phyloP scores from a whole-genome alignment of 2,797 vertebrate genomes.

The Pelodytes ibericus region DNA sequence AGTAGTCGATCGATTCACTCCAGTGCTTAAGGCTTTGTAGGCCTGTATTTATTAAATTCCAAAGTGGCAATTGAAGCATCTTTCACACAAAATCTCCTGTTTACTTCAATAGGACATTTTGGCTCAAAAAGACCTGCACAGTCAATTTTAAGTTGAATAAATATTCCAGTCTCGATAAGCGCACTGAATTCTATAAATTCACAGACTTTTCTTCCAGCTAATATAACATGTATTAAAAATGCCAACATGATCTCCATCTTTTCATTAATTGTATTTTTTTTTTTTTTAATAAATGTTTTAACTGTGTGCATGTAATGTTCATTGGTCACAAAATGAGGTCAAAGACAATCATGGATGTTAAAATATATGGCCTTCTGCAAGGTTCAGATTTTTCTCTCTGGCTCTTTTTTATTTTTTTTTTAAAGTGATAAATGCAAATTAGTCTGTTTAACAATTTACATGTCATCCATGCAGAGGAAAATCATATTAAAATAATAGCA shows the following conservation, averaged over 20 bases:
- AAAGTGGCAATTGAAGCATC: background rate
- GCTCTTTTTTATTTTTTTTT: constrained; percentile 15
- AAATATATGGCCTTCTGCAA: background rate
- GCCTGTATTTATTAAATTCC: background rate
- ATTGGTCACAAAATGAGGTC: background rate
- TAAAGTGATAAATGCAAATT: constrained; percentile 8
- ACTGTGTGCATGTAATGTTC: no score
- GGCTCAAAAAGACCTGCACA: background rate
- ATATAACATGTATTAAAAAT: no score
- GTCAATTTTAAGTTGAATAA: background rate
- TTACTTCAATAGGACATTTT: background rate
- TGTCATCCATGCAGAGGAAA: constrained; percentile 24
- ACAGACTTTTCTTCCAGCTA: no score
- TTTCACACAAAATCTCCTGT: background rate
- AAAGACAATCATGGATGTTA: background rate
- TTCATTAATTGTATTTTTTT: no score
- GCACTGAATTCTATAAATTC: no score
- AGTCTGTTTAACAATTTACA: constrained; percentile 22
- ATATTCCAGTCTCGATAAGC: background rate
- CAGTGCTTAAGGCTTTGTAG: background rate
- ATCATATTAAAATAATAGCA: constrained; percentile 23
- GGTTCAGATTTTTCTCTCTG: background rate
- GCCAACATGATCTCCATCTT: no score
- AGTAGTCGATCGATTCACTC: background rate
- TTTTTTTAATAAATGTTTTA: no score